Conservation (phyloP, 2,797 vertebrate species). For the Iguana delicatissima region DNA sequence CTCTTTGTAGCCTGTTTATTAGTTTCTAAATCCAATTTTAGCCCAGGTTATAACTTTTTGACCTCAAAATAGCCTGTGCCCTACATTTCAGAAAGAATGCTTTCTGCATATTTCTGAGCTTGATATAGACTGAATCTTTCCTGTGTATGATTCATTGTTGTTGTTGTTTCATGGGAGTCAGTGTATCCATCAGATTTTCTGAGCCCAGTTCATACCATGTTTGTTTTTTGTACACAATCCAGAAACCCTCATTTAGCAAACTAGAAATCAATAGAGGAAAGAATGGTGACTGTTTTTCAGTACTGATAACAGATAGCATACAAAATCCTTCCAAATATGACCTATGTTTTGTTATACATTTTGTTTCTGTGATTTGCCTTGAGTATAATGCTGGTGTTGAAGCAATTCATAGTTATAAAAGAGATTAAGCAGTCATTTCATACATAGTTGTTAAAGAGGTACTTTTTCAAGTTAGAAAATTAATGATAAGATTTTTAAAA, state of each 20-base stretch:
- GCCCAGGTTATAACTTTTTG: neutral
- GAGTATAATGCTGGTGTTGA: slow-evolving; percentile 6
- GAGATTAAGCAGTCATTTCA: neutral
- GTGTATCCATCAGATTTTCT: neutral
- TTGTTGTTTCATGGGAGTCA: neutral
- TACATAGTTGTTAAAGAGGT: rapidly evolving
- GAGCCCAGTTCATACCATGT: neutral
- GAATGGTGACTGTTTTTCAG: neutral
- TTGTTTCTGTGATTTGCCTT: slow-evolving; percentile 4
- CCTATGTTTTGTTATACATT: neutral
- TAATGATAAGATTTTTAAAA: neutral
- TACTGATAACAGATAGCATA: neutral
- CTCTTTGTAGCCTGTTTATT: neutral
- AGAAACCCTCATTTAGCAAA: neutral
- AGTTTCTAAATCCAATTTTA: neutral
- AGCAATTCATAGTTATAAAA: slow-evolving; percentile 7
- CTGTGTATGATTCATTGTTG: neutral
- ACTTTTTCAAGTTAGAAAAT: neutral
- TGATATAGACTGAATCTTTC: neutral
- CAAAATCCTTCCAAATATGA: slow-evolving; percentile 7
- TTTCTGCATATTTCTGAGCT: neutral
- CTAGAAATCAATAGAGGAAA: neutral
- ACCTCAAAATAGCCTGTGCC: neutral
- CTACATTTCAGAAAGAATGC: neutral
- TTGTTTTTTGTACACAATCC: slow-evolving; percentile 1